phyloP scores from a whole-genome alignment of 1,140 invertebrate genomes.

The Aphidius ervi region DNA sequence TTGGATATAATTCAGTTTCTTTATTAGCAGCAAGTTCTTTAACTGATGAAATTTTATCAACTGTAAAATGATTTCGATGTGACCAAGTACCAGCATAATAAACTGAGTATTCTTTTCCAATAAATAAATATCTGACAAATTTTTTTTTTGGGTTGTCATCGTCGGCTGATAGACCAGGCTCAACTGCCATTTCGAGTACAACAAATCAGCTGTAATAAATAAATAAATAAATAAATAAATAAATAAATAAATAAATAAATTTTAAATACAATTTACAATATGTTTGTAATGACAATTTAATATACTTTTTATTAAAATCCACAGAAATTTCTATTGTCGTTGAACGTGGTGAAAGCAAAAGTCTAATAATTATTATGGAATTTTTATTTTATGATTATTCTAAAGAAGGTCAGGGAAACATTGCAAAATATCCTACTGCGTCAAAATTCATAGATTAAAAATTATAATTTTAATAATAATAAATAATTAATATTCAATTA shows the following conservation, averaged over 20 bases:
- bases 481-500: too few species aligned
- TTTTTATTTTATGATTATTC: too few species aligned
- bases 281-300: not conserved
- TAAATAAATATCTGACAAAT: slow-evolving; percentile 48
- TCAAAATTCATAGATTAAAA: too few species aligned
- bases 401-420: too few species aligned
- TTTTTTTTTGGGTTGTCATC: slow-evolving; percentile 18
- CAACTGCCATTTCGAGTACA: slow-evolving; percentile 15
- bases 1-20: slow-evolving; percentile 45
- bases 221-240: too few species aligned
- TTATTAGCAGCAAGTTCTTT: slow-evolving; percentile 43
- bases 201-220: too few species aligned
- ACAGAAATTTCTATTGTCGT: too few species aligned
- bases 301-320: not conserved
- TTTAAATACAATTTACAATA: not conserved
- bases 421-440: too few species aligned
- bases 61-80: slow-evolving; percentile 51
- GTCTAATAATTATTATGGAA: too few species aligned
- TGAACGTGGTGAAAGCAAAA: too few species aligned
- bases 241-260: not conserved
- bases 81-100: slow-evolving; percentile 59
- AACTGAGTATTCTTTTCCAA: slow-evolving; percentile 55
- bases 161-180: slow-evolving; percentile 11
- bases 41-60: slow-evolving; percentile 45
- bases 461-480: too few species aligned